These are phyloP conservation scores for Octonoba sinensis DNA, from an alignment of 2,888 invertebrate species.

Conservation along the genomic window DNA sequence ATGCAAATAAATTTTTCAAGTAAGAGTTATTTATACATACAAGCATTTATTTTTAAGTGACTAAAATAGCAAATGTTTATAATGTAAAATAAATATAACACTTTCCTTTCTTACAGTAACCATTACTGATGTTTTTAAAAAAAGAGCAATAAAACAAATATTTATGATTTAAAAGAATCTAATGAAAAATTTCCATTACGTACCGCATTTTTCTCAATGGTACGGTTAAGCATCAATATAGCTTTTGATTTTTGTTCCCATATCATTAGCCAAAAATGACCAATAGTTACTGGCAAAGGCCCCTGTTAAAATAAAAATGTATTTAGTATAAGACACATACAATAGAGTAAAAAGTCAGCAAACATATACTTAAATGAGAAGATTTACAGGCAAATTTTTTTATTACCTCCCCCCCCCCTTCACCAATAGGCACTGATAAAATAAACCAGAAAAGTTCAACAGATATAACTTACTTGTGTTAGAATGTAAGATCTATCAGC, in stretches of 20 bases:
- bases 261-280: slow-evolving; percentile 97
- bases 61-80: too few relatives aligned
- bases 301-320: slow-evolving; percentile 76
- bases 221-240: slow-evolving; percentile 94
- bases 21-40: too few relatives aligned
- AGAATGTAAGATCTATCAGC: slow-evolving; percentile 91
- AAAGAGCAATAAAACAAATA: slow-evolving; percentile 1
- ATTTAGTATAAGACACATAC: too few relatives aligned
- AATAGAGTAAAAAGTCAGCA: too few relatives aligned
- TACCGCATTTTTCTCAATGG: slow-evolving; percentile 90
- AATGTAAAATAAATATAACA: too few relatives aligned
- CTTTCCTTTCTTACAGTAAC: too few relatives aligned
- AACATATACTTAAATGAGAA: too few relatives aligned
- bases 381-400: too few relatives aligned
- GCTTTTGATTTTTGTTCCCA: slow-evolving; percentile 94
- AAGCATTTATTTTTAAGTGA: too few relatives aligned
- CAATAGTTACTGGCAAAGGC: slow-evolving; percentile 86
- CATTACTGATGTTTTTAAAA: too few relatives aligned
- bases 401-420: too few relatives aligned
- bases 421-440: neutral
- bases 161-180: neutral
- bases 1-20: too few relatives aligned
- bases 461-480: slow-evolving; percentile 76
- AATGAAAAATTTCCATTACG: slow-evolving; percentile 64
- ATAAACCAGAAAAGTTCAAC: neutral